Evolutionary conservation across 2,888 invertebrate genomes (phyloP).

Genomic region (Nephrotoma guestfalica): DNA sequence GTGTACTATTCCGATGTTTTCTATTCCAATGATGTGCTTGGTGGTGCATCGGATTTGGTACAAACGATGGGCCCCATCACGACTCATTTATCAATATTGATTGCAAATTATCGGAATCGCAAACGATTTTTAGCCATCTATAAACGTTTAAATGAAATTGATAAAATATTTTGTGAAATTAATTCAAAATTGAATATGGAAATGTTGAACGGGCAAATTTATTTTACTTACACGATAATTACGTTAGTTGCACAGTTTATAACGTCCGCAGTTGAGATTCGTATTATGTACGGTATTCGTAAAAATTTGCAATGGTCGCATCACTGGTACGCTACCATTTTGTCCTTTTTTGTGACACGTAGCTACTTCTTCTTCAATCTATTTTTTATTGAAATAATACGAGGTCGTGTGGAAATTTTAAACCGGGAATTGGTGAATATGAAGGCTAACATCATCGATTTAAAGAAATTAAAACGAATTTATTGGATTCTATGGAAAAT

Average conservation of each 20-base stretch:
- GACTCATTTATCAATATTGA: not conserved
- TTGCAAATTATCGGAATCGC: not conserved
- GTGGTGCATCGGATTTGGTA: not conserved
- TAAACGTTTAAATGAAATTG: not conserved
- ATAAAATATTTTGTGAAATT: not conserved
- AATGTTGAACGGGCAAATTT: not conserved
- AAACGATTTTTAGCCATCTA: not conserved
- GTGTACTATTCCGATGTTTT: not conserved
- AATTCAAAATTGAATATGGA: conserved; percentile 3
- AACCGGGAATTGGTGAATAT: not conserved
- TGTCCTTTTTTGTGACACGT: not conserved
- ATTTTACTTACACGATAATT: not conserved
- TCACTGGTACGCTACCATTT: conserved; percentile 2
- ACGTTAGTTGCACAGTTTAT: not conserved
- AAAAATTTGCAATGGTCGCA: not conserved
- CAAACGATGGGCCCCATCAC: not conserved
- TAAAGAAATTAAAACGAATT: not conserved
- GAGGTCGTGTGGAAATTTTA: not conserved
- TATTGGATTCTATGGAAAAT: not conserved
- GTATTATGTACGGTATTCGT: not conserved
- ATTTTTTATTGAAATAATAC: conserved; percentile 2
- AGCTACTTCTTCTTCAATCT: not conserved
- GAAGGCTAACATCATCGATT: not conserved
- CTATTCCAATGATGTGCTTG: not conserved
- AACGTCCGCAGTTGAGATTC: not conserved